Conservation (phyloP, 1,140 invertebrate species). For the Brachionus paranguensis region DNA sequence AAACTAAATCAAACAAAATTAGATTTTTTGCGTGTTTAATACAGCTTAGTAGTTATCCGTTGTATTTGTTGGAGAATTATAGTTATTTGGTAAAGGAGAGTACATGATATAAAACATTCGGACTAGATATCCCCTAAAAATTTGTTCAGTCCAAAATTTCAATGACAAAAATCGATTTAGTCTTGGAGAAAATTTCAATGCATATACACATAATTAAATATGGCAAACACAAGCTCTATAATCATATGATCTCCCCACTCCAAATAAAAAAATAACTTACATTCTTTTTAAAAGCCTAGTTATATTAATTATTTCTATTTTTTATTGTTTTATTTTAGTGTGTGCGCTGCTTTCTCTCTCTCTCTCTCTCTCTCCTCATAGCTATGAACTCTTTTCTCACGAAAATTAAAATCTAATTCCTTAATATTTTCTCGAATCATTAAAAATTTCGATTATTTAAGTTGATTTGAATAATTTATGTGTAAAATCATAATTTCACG, state of each 20-base stretch:
- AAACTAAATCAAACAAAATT: neutral
- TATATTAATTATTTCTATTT: neutral
- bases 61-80: neutral
- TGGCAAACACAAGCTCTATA: neutral
- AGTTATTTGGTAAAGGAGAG: constrained; percentile 1
- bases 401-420: neutral
- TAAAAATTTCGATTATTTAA: constrained; percentile 11
- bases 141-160: neutral
- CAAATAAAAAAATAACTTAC: neutral
- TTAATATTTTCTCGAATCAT: constrained; percentile 2
- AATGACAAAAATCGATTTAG: neutral
- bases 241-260: neutral
- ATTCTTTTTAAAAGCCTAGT: neutral
- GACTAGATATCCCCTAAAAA: neutral
- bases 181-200: neutral
- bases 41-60: neutral
- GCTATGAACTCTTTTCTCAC: neutral
- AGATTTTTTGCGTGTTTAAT: neutral
- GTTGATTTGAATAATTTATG: constrained; percentile 10
- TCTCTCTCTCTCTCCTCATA: neutral
- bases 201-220: neutral
- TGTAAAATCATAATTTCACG: constrained; percentile 3
- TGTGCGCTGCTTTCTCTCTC: neutral
- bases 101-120: neutral
- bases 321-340: neutral